Percentiles rank a stretch among this genome's conserved stretches.
These are phyloP conservation scores for Trissolcus brochymenae DNA, from an alignment of 2,888 invertebrate genomes.

Conservation along the genomic window DNA sequence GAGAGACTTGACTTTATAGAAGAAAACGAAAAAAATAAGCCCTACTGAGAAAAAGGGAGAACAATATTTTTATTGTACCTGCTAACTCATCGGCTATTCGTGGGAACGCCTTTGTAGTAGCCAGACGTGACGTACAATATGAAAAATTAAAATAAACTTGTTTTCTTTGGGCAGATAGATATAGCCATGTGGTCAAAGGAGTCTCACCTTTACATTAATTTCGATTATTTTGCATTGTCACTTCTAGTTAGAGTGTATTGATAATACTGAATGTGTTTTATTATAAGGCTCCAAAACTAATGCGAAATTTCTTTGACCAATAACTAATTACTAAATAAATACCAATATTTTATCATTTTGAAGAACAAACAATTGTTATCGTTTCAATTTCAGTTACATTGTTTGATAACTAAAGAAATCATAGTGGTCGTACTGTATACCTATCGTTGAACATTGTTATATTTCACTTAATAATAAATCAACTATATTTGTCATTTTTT, in stretches of 20 bases:
- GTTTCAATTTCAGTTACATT: too few species aligned
- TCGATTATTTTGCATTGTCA: conserved; percentile 53
- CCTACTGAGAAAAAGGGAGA: conserved; percentile 54
- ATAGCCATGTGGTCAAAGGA: conserved; percentile 41
- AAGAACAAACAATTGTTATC: too few species aligned
- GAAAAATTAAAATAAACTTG: conserved; percentile 65
- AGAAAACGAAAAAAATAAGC: conserved; percentile 56
- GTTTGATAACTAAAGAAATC: too few species aligned
- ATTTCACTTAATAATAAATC: too few species aligned
- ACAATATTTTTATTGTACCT: conserved; percentile 72
- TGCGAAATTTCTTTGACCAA: too few species aligned
- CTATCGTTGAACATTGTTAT: too few species aligned
- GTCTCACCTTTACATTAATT: conserved; percentile 52
- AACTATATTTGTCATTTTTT: too few species aligned
- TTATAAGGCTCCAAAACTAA: too few species aligned
- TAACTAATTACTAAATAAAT: too few species aligned
- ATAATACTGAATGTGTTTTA: too few species aligned
- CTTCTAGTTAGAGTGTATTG: conserved; percentile 20
- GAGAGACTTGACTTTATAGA: conserved; percentile 60
- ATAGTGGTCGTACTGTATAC: too few species aligned
- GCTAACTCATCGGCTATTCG: conserved; percentile 71
- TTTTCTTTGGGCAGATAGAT: conserved; percentile 64
- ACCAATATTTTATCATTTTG: too few species aligned
- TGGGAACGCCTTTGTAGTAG: conserved; percentile 69
- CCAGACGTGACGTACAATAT: conserved; percentile 66